Evolutionary conservation across 2,797 vertebrate species (phyloP), one percentile per base, ranked within the genome.

Genomic region (Vireo griseus): DNA sequence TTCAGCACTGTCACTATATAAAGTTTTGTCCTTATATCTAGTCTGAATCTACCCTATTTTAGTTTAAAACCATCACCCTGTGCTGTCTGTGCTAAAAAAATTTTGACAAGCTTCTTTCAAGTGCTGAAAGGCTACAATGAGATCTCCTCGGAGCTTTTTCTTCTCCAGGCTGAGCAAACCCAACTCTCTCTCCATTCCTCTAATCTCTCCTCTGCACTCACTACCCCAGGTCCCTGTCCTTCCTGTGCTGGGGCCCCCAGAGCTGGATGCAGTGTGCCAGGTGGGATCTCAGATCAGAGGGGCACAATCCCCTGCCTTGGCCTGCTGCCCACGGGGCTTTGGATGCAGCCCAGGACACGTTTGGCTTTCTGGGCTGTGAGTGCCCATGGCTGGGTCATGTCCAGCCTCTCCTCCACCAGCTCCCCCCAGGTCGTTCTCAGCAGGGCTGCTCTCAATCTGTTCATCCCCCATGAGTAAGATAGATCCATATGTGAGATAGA

Each of bases 401-500:
- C 37, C 37, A 61, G 54, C 39, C 16, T 67, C 8, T 3, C 8
- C 10, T 52, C 10, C 47, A n/a, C 15, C 71, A 76, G 28, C n/a
- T n/a, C 1, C 1, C 9, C 9, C 19, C 54, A 33, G 2, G 1
- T 9, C 33, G 13, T 74, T 26, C 17, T 52, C 8, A 9, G 28
- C 29, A 33, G 39, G 28, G 28, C n/a, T 25, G 13, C 24, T 61
- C 54, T 52, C 0, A 0, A n/a, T 45, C 33, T 29, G 7, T 52
- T 45, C 18, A 37, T 37, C 3, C 15, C 45, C 10, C 35, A 35
- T n/a, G 35, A 35, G 35, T 35, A 35, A 35, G 35, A 35, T 35
- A 35, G 35, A 35, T 35, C 35, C 35, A 35, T 8, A 35, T 35
- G 35, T 35, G 21, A 66, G 22, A 37, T 58, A 7, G 5, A 31